Evolutionary conservation across 2,113 vertebrate genomes (phyloP).

Genomic region (Gymnarchus niloticus): DNA sequence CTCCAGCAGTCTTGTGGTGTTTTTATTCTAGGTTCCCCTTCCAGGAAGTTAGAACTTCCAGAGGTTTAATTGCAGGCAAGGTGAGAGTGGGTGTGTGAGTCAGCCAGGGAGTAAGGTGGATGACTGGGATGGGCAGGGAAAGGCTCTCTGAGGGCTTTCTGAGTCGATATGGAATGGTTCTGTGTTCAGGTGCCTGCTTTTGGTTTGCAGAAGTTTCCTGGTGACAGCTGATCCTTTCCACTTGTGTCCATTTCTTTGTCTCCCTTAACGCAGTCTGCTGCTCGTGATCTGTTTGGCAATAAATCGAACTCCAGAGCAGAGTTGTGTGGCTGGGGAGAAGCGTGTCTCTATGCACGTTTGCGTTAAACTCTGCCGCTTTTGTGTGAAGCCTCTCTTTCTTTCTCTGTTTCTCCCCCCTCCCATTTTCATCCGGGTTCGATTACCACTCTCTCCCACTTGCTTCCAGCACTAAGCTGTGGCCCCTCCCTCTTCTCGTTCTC

Average conservation of each 20-base stretch:
- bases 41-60: neutral
- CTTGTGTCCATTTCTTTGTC: neutral
- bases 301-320: neutral
- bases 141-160: neutral
- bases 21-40: constrained; percentile 19
- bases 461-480: neutral
- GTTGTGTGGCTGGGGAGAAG: neutral
- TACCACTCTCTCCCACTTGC: neutral
- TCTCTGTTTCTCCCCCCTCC: neutral
- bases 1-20: constrained; percentile 18
- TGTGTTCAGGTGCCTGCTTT: neutral
- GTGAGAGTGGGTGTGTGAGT: neutral
- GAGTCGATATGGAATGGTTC: neutral
- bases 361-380: neutral
- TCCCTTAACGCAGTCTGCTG: neutral
- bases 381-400: constrained; percentile 4
- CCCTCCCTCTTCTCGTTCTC: constrained; percentile 25
- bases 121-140: neutral
- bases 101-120: neutral
- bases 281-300: neutral
- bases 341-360: neutral
- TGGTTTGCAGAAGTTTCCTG: neutral
- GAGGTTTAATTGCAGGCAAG: neutral
- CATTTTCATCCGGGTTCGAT: constrained; percentile 5
- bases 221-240: neutral